Base-by-base conservation (phyloP, 2,888 invertebrate species). In the Patella ulyssiponensis region DNA sequence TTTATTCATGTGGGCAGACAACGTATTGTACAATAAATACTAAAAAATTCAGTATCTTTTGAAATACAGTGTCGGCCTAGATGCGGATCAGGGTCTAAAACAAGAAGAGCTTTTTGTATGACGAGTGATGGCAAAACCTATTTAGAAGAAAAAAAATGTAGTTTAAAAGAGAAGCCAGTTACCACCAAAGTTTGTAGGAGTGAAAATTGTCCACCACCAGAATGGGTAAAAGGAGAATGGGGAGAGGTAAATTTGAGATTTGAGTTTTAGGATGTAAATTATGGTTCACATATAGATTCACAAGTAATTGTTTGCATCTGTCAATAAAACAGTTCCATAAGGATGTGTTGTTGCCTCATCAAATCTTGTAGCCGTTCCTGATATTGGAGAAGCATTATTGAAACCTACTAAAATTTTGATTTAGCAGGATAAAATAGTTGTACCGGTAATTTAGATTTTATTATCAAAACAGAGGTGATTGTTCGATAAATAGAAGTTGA, bases 71-170 rank as follows among this genome's bases (percentile, higher is more conserved):
- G 90, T 83, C 81, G 83, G 2, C 86, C 88, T 33, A 79, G 80
- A 7, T 90, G 91, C 81, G 91, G 90, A 0, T 82, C 81, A 7
- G 89, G 90, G 0, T 81, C 80, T 69, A 86, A 85, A 81, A 86
- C 83, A 2, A 86, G 91, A 0, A 84, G 87, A 33, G 88, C 90
- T 51, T 88, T 87, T 78, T 90, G 90, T 79, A 88, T 89, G 85
- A 87, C 86, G 2, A 86, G 85, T 73, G 88, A 89, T 77, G 87
- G 87, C 17, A 81, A 82, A 51, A 83, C 81, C 20, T 88, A 88
- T 79, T 81, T 90, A 23, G 84, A 84, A 27, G 86, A 87, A 51
- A 76, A 77, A 15, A 80, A 85, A 78, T 98, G 98, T 90, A 86
- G 88, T 76, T 81, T 73, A 23, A 81, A 82, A 69, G 82, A 83